A percentile compares a stretch with the other conserved stretches of the same genome.
Conservation (phyloP, 2,888 invertebrate genomes). For the Drosophila paracracens region DNA sequence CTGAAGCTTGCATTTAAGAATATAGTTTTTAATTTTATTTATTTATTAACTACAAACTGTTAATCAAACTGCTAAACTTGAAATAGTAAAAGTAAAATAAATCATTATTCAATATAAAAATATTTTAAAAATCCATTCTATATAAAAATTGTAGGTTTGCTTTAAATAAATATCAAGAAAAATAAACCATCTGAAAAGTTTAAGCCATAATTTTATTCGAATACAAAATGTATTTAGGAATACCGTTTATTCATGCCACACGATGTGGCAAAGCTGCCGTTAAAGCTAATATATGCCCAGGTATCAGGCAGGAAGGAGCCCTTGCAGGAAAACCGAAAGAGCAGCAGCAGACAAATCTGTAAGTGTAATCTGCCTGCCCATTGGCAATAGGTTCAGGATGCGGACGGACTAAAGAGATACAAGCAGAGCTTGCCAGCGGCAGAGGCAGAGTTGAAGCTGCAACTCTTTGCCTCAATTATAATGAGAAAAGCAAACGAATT, state of each 20-base stretch:
- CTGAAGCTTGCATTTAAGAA: not conserved
- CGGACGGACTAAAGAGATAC: constrained; percentile 12
- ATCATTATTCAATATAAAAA: not conserved
- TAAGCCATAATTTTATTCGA: not conserved
- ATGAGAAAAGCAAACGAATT: constrained; percentile 83
- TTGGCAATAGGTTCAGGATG: constrained; percentile 35
- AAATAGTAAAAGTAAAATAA: not conserved
- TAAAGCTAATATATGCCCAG: not conserved
- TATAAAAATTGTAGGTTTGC: not conserved
- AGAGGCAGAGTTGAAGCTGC: constrained; percentile 33
- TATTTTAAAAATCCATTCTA: not conserved
- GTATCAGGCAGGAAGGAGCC: constrained; percentile 4
- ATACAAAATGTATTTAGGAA: not conserved
- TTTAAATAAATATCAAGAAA: not conserved
- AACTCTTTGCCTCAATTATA: constrained; percentile 73
- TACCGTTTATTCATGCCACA: not conserved
- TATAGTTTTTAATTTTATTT: not conserved
- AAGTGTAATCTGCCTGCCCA: constrained; percentile 64
- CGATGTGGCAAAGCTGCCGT: not conserved
- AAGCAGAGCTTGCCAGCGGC: not conserved
- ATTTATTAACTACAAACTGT: not conserved
- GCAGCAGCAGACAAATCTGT: constrained; percentile 50
- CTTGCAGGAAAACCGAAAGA: not conserved
- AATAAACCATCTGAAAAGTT: not conserved
- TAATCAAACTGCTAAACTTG: not conserved